Evolutionary conservation across 2,113 vertebrate species (phyloP), one percentile per base, ranked within the genome.

Genomic region (Lethenteron camtschaticum): DNA sequence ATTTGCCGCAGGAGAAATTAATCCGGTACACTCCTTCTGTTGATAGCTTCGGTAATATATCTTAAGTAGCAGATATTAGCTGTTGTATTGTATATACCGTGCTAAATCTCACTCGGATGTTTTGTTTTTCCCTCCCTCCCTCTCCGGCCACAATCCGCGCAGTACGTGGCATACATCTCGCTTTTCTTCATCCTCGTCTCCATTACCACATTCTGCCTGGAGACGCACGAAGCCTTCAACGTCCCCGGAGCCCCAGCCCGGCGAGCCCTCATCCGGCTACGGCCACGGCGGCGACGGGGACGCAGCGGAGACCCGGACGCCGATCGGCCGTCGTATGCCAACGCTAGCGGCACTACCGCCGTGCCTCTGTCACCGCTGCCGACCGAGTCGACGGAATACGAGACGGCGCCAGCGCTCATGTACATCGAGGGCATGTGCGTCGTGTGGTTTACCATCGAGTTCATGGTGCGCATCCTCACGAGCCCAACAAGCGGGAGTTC

Each of bases 131-230:
- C 78, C 70, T 41, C 41, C 41, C 41, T 77, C 68, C 78, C 70
- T 41, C 41, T 5, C 6, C 41, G 41, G 41, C 41, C 41, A 41
- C 41, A 66, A 66, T 24, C 73, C 69, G 55, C 72, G 56, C 82
- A 97, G 94, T 97, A 95, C 75, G 87, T 97, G 70, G 94, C 91
- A 76, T 95, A 95, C 73, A 89, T 87, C 68, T 96, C 94, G 70
- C 81, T 97, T 77, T 94, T 97, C 83, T 97, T 97, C 87, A 97
- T 97, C 80, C 80, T 97, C 78, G 89, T 95, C 78, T 96, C 94
- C 71, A 96, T 97, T 80, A 96, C 89, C 73, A 95, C 91, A 72
- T 97, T 97, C 82, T 97, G 91, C 80, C 77, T 97, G 84, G 94
- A 97, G 81, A 97, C 90, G 1, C 94, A 97, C 0, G 91, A 96